Evolutionary conservation across 2,888 invertebrate species (phyloP).

Genomic region (Automeris io): DNA sequence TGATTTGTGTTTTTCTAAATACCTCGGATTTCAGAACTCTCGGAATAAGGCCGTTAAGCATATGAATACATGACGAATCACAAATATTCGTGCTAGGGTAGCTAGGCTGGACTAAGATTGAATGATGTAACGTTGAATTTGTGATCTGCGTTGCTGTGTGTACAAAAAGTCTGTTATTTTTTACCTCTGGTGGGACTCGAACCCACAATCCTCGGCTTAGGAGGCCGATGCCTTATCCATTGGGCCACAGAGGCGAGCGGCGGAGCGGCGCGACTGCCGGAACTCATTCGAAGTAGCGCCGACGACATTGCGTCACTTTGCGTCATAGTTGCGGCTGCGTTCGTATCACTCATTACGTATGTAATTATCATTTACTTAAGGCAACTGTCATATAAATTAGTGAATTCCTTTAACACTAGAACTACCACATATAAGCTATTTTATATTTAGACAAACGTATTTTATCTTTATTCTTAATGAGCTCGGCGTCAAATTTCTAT

Average conservation of each 20-base stretch:
- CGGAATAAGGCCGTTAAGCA: too few relatives aligned
- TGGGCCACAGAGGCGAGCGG: constrained; percentile 90
- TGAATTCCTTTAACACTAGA: neutral
- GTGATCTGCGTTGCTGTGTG: too few relatives aligned
- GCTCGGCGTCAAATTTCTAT: too few relatives aligned
- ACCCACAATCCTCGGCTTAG: constrained; percentile 91
- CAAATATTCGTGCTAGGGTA: too few relatives aligned
- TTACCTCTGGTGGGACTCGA: constrained; percentile 92
- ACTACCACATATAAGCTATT: too few relatives aligned
- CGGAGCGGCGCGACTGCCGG: constrained; percentile 88
- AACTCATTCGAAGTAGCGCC: constrained; percentile 37
- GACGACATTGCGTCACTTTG: constrained; percentile 45
- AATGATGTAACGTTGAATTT: too few relatives aligned
- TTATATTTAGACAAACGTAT: too few relatives aligned
- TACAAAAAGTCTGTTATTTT: constrained; percentile 37
- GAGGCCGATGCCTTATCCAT: constrained; percentile 91
- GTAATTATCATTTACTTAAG: constrained; percentile 1
- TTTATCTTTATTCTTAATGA: too few relatives aligned
- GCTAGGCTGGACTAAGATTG: too few relatives aligned
- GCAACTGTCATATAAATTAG: neutral
- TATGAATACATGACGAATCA: too few relatives aligned
- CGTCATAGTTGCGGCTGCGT: constrained; percentile 32
- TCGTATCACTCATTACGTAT: constrained; percentile 13
- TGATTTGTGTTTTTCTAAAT: too few relatives aligned
- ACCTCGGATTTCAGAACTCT: too few relatives aligned